Conservation (phyloP, 2,888 invertebrate species). For the Drosophila phalerata region DNA sequence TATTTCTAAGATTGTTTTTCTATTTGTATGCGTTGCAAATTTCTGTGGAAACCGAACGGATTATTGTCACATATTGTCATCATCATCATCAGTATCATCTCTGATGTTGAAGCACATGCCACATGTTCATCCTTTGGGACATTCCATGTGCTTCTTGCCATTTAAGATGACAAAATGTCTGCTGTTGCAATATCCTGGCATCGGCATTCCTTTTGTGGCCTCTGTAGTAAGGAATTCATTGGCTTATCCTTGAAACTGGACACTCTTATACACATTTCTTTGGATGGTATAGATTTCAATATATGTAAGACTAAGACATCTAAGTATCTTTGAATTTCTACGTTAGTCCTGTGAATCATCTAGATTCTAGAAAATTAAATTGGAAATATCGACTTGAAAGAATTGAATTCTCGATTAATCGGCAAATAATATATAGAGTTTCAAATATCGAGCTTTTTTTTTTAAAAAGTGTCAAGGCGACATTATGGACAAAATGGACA, state of each 20-base stretch:
- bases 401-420: no score
- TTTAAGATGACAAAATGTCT: constrained; percentile 3
- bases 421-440: no score
- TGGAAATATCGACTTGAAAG: no score
- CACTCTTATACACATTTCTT: background rate
- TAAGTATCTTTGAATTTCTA: no score
- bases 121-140: background rate
- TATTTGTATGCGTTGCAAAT: background rate
- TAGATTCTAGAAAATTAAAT: no score
- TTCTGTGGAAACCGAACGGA: background rate
- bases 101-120: background rate
- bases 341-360: no score
- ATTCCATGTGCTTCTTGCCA: background rate
- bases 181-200: background rate
- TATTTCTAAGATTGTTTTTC: background rate
- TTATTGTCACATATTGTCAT: background rate
- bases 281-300: background rate
- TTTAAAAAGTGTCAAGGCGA: no score
- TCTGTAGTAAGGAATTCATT: background rate
- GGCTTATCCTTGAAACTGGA: background rate
- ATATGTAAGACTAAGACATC: no score
- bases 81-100: background rate
- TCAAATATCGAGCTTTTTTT: no score
- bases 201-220: background rate
- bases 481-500: no score